phyloP scores from a whole-genome alignment of 1,140 invertebrate genomes.

The Bombus pyrosoma region DNA sequence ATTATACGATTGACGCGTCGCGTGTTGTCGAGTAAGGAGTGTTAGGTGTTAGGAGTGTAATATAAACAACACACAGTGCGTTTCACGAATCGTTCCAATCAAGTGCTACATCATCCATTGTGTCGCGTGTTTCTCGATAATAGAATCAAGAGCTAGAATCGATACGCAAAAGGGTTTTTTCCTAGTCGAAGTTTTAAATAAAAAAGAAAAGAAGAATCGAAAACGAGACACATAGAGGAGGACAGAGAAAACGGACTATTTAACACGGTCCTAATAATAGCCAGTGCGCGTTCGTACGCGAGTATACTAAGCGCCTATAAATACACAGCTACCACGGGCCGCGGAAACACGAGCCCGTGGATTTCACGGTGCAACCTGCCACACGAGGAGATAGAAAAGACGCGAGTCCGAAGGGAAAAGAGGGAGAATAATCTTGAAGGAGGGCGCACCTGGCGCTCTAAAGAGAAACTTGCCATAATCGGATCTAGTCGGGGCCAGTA shows the following conservation, averaged over 20 bases:
- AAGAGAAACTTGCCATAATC: constrained; percentile 47
- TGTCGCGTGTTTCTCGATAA: constrained; percentile 13
- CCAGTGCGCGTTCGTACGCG: constrained; percentile 60
- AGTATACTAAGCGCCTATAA: constrained; percentile 72
- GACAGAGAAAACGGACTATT: constrained; percentile 61
- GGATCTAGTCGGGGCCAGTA: constrained; percentile 37
- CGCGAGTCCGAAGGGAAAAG: constrained; percentile 35
- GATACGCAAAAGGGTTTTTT: neutral
- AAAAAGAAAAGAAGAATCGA: constrained; percentile 2
- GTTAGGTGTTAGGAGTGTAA: constrained; percentile 30
- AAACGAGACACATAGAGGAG: constrained; percentile 7
- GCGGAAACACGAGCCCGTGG: constrained; percentile 71
- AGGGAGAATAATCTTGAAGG: constrained; percentile 47
- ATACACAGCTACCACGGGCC: constrained; percentile 66
- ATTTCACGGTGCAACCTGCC: constrained; percentile 69
- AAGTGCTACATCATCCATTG: constrained; percentile 5
- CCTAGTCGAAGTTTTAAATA: neutral
- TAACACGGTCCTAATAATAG: constrained; percentile 69
- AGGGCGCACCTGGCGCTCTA: constrained; percentile 51
- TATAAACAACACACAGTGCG: constrained; percentile 15
- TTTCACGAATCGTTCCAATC: neutral
- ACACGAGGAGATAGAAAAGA: constrained; percentile 49
- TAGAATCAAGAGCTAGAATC: constrained; percentile 1
- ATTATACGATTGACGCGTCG: neutral
- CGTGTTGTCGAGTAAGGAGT: constrained; percentile 13